Conservation (phyloP, 1,140 invertebrate species). For the Limonius californicus region DNA sequence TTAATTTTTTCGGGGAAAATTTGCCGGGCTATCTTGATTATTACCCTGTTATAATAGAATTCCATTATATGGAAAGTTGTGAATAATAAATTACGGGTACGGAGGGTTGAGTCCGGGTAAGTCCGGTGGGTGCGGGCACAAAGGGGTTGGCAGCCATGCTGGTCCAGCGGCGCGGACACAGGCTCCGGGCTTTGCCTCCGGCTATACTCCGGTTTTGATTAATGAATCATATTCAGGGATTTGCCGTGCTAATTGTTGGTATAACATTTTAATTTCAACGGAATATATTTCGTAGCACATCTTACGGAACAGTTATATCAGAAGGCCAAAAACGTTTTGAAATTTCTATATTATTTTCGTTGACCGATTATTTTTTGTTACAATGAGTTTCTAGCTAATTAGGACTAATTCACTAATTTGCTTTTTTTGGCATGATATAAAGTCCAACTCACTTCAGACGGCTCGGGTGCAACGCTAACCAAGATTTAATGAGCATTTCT, state of each 20-base stretch:
- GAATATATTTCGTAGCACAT: too few species aligned
- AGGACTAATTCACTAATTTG: too few species aligned
- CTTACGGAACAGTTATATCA: too few species aligned
- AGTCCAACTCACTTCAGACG: too few species aligned
- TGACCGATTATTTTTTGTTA: too few species aligned
- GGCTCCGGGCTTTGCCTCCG: constrained; percentile 30
- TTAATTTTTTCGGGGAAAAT: not conserved
- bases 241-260: not conserved
- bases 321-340: too few species aligned
- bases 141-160: constrained; percentile 36
- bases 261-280: too few species aligned
- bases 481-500: too few species aligned
- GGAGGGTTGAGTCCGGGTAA: constrained; percentile 23
- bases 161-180: constrained; percentile 41
- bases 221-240: constrained; percentile 36
- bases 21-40: constrained; percentile 27
- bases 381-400: too few species aligned
- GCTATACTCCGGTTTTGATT: constrained; percentile 40
- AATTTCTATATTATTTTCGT: too few species aligned
- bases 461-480: too few species aligned
- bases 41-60: constrained; percentile 44
- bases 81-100: constrained; percentile 45
- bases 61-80: constrained; percentile 41
- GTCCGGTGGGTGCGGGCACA: constrained; percentile 16
- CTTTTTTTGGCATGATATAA: too few species aligned